Conservation (phyloP, 1,140 invertebrate genomes). For the Macrocentrus cingulum region DNA sequence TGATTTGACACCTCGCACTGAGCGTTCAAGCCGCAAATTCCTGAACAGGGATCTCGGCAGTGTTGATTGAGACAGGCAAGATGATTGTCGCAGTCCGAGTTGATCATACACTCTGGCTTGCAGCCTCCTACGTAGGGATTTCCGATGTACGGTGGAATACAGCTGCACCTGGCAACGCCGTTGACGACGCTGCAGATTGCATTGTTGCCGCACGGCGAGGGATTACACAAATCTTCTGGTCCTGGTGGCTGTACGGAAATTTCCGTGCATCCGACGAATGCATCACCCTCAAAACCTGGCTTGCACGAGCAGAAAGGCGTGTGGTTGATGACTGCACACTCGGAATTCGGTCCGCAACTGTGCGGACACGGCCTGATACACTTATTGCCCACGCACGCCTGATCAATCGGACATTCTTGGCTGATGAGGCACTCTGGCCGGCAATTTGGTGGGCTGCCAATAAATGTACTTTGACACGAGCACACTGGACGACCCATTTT, state of each 20-base stretch:
- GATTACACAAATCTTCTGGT: conserved; percentile 69
- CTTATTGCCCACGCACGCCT: conserved; percentile 79
- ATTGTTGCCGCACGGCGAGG: conserved; percentile 81
- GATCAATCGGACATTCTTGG: conserved; percentile 72
- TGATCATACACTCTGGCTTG: conserved; percentile 77
- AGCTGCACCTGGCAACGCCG: conserved; percentile 71
- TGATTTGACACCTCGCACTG: conserved; percentile 80
- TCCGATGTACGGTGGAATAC: conserved; percentile 83
- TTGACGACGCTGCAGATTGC: conserved; percentile 72
- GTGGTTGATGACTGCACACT: conserved; percentile 80
- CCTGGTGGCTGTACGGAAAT: conserved; percentile 43
- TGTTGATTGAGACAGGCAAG: conserved; percentile 81
- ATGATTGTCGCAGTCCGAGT: conserved; percentile 77
- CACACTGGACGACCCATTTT: conserved; percentile 76
- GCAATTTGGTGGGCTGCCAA: conserved; percentile 73
- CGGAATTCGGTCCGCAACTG: conserved; percentile 76
- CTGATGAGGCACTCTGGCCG: conserved; percentile 75
- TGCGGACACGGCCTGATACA: conserved; percentile 75
- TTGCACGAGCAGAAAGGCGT: conserved; percentile 79
- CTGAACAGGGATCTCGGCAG: conserved; percentile 83
- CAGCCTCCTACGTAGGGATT: conserved; percentile 77
- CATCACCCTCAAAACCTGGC: conserved; percentile 76
- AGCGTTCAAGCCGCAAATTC: conserved; percentile 78
- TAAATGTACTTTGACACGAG: conserved; percentile 75
- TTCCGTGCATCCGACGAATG: conserved; percentile 74